Evolutionary conservation across 2,113 vertebrate species (phyloP).

Genomic region (Myxocyprinus asiaticus): DNA sequence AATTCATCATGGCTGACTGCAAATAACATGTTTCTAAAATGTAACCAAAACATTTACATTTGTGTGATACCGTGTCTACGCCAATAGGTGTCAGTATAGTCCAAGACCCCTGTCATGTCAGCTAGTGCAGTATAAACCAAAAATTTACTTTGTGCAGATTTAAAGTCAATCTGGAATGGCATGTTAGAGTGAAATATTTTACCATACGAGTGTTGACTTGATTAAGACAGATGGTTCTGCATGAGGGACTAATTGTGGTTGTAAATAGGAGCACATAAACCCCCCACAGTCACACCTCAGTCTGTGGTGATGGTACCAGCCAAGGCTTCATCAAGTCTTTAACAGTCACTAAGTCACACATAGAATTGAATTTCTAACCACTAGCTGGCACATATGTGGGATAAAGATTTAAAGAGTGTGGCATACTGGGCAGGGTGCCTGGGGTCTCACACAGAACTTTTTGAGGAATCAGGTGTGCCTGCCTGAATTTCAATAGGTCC

Average conservation of each 20-base stretch:
- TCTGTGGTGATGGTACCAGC: background rate
- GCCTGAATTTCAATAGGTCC: slow-evolving; percentile 42
- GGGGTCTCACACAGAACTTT: background rate
- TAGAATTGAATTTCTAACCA: background rate
- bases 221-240: too few relatives aligned
- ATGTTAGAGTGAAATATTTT: too few relatives aligned
- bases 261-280: background rate
- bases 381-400: background rate
- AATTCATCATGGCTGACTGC: too few relatives aligned
- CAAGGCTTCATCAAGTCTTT: background rate
- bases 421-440: background rate
- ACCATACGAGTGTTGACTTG: too few relatives aligned
- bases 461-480: background rate
- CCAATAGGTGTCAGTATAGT: too few relatives aligned
- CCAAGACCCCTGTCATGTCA: too few relatives aligned
- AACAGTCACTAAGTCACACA: slow-evolving; percentile 7
- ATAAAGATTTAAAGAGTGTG: background rate
- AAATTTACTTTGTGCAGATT: too few relatives aligned
- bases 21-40: too few relatives aligned
- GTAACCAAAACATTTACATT: background rate
- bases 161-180: too few relatives aligned
- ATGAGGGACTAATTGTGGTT: background rate
- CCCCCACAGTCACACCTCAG: background rate
- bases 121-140: too few relatives aligned
- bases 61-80: background rate